A percentile compares a stretch with the other conserved stretches of the same genome.
Conservation (phyloP, 2,797 vertebrate genomes). For the Borostomias antarcticus region DNA sequence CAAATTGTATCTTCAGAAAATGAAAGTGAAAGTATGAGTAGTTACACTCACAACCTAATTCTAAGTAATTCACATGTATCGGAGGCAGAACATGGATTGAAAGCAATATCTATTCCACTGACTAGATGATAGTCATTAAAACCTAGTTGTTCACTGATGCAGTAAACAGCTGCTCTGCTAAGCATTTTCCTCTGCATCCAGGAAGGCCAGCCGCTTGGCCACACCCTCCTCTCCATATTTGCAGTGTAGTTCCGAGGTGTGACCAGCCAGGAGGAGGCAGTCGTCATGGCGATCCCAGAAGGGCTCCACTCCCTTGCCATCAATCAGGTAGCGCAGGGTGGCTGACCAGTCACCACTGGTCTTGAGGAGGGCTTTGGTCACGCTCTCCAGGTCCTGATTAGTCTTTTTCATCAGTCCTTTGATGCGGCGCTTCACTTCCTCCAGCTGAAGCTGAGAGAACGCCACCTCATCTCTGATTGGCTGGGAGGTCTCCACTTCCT, state of each 20-base stretch:
- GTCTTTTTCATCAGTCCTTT: conserved; percentile 80
- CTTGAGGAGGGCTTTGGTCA: conserved; percentile 88
- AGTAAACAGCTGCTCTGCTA: conserved; percentile 15
- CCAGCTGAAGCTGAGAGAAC: conserved; percentile 61
- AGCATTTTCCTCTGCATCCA: conserved; percentile 47
- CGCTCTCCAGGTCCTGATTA: conserved; percentile 74
- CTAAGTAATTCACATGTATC: too few species aligned
- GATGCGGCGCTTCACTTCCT: conserved; percentile 67
- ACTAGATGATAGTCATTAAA: not conserved
- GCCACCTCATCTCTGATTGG: conserved; percentile 9
- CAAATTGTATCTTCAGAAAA: too few species aligned
- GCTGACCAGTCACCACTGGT: conserved; percentile 83
- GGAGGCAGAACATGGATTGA: too few species aligned
- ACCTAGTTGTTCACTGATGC: not conserved
- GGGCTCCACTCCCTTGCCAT: not conserved
- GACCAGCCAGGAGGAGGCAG: conserved; percentile 4
- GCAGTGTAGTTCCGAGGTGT: conserved; percentile 33
- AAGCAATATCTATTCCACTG: not conserved
- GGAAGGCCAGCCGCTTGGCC: conserved; percentile 67
- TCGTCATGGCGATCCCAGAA: not conserved
- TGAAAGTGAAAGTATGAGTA: too few species aligned
- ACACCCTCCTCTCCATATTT: conserved; percentile 68
- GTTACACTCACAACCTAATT: too few species aligned
- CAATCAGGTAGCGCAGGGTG: conserved; percentile 67
- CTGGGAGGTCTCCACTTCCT: conserved; percentile 34